These are phyloP conservation scores for Terrapene triunguis DNA, from an alignment of 2,113 vertebrate species.

Conservation along the genomic window DNA sequence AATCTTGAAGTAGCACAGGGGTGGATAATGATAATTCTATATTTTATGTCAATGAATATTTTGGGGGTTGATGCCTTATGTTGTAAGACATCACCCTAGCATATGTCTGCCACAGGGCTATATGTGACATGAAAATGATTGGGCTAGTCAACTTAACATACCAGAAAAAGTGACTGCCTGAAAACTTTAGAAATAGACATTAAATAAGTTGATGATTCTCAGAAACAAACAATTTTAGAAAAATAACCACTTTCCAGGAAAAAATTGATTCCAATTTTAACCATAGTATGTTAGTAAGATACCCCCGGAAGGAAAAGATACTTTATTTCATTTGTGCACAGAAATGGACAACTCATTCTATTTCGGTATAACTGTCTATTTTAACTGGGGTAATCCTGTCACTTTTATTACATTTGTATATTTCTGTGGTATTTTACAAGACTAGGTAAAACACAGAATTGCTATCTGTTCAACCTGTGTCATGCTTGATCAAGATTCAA, in stretches of 20 bases:
- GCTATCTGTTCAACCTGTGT: not conserved
- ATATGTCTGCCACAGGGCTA: not conserved
- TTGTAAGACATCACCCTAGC: not conserved
- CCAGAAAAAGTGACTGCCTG: not conserved
- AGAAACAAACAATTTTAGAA: not conserved
- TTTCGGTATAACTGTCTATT: not conserved
- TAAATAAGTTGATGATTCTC: not conserved
- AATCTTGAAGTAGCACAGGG: not conserved
- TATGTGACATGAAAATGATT: not conserved
- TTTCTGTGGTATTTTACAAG: not conserved
- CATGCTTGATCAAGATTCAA: not conserved
- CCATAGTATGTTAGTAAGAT: not conserved
- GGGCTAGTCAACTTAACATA: not conserved
- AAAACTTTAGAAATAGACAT: not conserved
- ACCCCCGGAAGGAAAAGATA: not conserved
- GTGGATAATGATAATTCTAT: not conserved
- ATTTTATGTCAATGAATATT: not conserved
- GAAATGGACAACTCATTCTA: not conserved
- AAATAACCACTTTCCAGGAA: not conserved
- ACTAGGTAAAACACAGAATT: fast-evolving
- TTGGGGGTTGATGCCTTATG: not conserved
- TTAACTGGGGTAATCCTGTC: not conserved
- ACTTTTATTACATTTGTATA: not conserved
- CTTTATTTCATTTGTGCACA: fast-evolving
- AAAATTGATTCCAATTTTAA: not conserved